phyloP scores from a whole-genome alignment of 2,797 vertebrate species.

The Gymnodraco acuticeps region DNA sequence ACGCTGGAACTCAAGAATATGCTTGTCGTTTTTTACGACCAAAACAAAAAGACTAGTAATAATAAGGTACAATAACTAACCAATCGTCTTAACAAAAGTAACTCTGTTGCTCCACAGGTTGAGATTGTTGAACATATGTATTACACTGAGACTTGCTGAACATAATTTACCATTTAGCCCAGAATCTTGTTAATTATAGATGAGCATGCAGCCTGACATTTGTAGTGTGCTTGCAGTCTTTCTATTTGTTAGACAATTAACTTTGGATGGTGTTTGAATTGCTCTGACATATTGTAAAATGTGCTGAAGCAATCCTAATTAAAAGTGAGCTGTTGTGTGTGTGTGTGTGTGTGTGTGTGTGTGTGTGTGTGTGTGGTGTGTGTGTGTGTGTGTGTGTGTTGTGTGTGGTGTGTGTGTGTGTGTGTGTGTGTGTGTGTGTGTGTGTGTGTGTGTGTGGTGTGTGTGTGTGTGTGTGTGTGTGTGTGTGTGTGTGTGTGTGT shows the following conservation, averaged over 20 bases:
- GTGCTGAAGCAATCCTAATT: constrained; percentile 28
- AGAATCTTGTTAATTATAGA: constrained; percentile 21
- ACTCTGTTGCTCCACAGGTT: background rate
- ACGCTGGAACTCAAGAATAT: background rate
- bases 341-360: background rate
- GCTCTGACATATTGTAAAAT: constrained; percentile 31
- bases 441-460: no score
- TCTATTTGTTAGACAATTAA: constrained; percentile 32
- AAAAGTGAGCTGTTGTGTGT: background rate
- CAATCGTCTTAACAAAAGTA: background rate
- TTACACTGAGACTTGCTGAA: background rate
- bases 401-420: no score
- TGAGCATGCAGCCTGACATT: constrained; percentile 24
- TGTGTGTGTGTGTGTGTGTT: no score
- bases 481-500: no score
- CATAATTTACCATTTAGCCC: constrained; percentile 25
- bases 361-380: background rate
- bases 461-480: background rate
- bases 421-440: background rate
- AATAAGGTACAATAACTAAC: background rate
- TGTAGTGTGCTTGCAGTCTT: constrained; percentile 31
- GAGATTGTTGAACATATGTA: background rate
- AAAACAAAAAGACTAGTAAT: background rate
- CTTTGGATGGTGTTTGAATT: constrained; percentile 28
- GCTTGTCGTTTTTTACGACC: background rate